Base-by-base conservation (phyloP, 1,140 invertebrate genomes). In the Pseudomyrmex cubaensis region DNA sequence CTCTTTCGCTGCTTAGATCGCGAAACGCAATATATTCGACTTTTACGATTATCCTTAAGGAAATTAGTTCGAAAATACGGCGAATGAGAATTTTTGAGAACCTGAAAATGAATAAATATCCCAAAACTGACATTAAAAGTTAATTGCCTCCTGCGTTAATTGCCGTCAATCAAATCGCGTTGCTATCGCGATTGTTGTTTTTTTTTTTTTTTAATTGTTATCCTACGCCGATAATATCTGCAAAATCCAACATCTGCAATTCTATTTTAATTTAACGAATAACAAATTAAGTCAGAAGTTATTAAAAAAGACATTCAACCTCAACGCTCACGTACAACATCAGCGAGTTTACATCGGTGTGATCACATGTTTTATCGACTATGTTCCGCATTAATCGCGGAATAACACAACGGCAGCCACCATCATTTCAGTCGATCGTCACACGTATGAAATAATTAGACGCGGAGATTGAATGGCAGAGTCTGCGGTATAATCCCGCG, bases 391-490 rank as follows among this genome's bases (percentile, higher is more conserved):
- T 15, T 67, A 77, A 77, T 44, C 1, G 48, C 9, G n/a, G 13
- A 54, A 76, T 25, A 35, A 35, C 35, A 44, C 15, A 56, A 73
- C 3, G 25, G 35, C 46, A 52, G 69, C 20, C 46, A n/a, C 10
- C 5, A 12, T 52, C 35, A 78, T 59, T 12, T 8, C 54, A 56
- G 57, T 67, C 62, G 70, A 82, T 85, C 64, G 56, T 77, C 64
- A 66, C 74, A 59, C 61, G 50, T 44, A 46, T 59, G 20, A 62
- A 70, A 85, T 84, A 85, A 85, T 85, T 85, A 85, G 59, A 69
- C 25, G 12, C 17, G 17, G 17, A 44, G 64, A 59, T 59, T 54
- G 82, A 84, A 84, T 59, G 66, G 73, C 57, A 13, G 48, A 76
- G 66, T 70, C 64, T 57, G 12, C 52, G 46, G 9, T 56, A 54